Base-by-base conservation (phyloP, 2,888 invertebrate species). In the Alcis repandata region DNA sequence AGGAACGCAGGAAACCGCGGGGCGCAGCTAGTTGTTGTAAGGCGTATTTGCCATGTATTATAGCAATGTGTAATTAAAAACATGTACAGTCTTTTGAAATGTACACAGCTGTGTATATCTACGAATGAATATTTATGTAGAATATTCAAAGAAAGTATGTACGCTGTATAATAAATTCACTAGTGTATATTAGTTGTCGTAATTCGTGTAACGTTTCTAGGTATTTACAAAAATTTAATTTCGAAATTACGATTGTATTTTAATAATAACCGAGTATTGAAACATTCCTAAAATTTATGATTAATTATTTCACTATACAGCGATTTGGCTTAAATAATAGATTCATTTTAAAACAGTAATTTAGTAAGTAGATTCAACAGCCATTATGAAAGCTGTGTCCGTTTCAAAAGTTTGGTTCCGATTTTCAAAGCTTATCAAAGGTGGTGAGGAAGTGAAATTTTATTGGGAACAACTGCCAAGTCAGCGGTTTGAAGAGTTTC, bases 391-490 rank as follows among this genome's bases (percentile, higher is more conserved):
- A 46, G 46, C 22, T 9, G 27, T 9, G 10, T 46, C 22, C n/a
- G n/a, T 46, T 6, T 15, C 51, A n/a, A 69, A 49, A 68, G 59
- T 63, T n/a, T 75, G 75, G 73, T 59, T 53, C 27, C 57, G 52
- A 48, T 70, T 75, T 27, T 48, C 65, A 20, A 54, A 41, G 0
- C 65, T 8, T 1, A 64, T 57, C 43, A 67, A 45, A 0, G 57
- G 75, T 36, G 40, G 76, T 38, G 43, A 38, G 10, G 59, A 57
- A 10, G 1, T 72, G 6, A 72, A 72, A 33, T 70, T 78, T 22
- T 63, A 72, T 0, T 69, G 78, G 36, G 68, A 74, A 36, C 77
- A 75, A 52, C 15, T 74, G 10, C 73, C 76, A 1, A 53, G 58
- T n/a, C 61, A 73, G 54, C 63, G 70, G 9, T 36, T 72, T 20